Conservation (phyloP, 1,140 invertebrate genomes). For the Helicorthomorpha holstii region DNA sequence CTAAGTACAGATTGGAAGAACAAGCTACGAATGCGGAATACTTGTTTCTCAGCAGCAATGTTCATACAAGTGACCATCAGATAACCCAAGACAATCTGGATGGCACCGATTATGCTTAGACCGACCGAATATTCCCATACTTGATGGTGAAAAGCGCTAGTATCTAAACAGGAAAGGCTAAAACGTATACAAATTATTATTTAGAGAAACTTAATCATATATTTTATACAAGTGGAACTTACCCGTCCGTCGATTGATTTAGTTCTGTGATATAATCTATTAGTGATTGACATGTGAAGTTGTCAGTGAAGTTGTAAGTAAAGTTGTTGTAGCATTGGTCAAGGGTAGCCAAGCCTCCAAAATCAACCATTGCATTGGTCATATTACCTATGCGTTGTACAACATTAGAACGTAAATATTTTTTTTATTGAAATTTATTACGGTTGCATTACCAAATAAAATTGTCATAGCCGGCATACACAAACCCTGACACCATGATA, state of each 20-base stretch:
- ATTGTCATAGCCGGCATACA: background rate
- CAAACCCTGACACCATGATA: background rate
- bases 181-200: background rate
- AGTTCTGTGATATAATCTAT: background rate
- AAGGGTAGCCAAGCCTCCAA: no score
- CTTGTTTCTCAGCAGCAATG: slow-evolving; percentile 13
- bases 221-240: background rate
- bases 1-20: slow-evolving; percentile 25
- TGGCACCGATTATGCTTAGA: slow-evolving; percentile 36
- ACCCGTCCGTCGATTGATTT: background rate
- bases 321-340: no score
- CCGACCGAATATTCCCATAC: slow-evolving; percentile 20
- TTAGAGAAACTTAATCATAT: background rate
- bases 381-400: no score
- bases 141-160: background rate
- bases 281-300: no score
- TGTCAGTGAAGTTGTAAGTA: no score
- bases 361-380: no score
- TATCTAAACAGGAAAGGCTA: background rate
- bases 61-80: slow-evolving; percentile 10
- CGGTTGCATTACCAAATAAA: background rate
- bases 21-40: slow-evolving; percentile 12
- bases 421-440: no score
- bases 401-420: no score
- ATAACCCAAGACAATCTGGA: slow-evolving; percentile 17